A percentile compares a stretch with the other conserved stretches of the same genome.
These are phyloP conservation scores for Labeo calbasu DNA, from an alignment of 2,797 vertebrate species.

Conservation along the genomic window DNA sequence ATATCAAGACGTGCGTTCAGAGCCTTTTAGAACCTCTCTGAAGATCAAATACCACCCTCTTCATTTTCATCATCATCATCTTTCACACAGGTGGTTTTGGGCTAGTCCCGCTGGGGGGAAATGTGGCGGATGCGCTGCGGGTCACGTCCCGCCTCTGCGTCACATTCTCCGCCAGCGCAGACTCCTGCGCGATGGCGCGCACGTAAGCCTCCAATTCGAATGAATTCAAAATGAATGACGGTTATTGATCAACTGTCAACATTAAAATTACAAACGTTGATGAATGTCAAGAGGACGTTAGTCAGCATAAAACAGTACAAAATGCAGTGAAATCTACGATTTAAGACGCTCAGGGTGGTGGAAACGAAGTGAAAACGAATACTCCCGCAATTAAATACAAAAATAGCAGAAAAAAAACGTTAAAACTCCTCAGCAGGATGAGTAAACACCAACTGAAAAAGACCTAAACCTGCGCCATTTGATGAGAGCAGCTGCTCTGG, in stretches of 20 bases:
- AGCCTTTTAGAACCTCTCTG: neutral
- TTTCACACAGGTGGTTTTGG: neutral
- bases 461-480: neutral
- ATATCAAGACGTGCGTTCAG: too few relatives aligned
- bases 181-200: neutral
- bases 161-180: slow-evolving; percentile 70
- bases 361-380: too few relatives aligned
- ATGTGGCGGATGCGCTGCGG: slow-evolving; percentile 66
- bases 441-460: neutral
- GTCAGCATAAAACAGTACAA: neutral
- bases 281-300: neutral
- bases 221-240: neutral
- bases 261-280: neutral
- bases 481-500: neutral
- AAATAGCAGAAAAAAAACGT: neutral
- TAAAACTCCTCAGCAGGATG: too few relatives aligned
- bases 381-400: neutral
- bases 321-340: neutral
- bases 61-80: neutral
- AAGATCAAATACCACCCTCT: neutral
- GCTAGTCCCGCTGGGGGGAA: neutral
- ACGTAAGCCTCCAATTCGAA: neutral
- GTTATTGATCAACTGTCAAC: neutral
- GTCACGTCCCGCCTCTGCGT: slow-evolving; percentile 80
- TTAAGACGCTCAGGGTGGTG: neutral